Evolutionary conservation across 2,888 invertebrate species (phyloP), one percentile per base, ranked within the genome.

Genomic region (Formica aserva): DNA sequence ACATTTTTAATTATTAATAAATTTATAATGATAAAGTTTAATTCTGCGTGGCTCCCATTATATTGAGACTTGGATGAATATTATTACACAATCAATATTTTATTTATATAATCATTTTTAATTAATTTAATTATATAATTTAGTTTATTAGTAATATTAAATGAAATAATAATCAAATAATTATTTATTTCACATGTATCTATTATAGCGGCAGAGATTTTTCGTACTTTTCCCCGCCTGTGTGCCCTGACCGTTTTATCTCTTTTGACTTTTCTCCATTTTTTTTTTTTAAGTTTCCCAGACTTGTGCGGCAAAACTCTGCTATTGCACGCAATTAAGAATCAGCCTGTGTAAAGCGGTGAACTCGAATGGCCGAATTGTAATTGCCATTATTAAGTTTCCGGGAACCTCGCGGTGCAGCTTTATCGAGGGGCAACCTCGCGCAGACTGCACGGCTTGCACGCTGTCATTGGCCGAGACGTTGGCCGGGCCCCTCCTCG

Each of bases 331-430:
- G 78, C 78, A 80, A 80, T 80, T 80, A 72, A 72, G 78, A 60
- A 32, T 69, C 81, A 63, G 38, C 5, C 38, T 76, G 71, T 48
- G 83, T 87, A 86, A 87, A 83, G 78, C 89, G 85, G 83, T 83
- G 84, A 88, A 88, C 84, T 86, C 77, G 76, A 89, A 75, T 67
- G 89, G 86, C 83, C 82, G 86, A 84, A 84, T 87, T 88, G 89
- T 88, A 88, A 88, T 88, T 88, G 87, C 87, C 89, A 87, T 88
- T 88, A 88, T 88, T 88, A 88, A 88, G 89, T 88, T 88, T 82
- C 88, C 80, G 85, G 67, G 55, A 81, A 74, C 52, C 69, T 66
- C 81, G 75, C 86, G 82, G 77, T 74, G 32, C 80, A 72, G 80
- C 85, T 88, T 66, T 45, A 84, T 85, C 85, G 71, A 83, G 71